These are phyloP conservation scores for Corythucha ciliata DNA, from an alignment of 2,888 invertebrate species.

Conservation along the genomic window DNA sequence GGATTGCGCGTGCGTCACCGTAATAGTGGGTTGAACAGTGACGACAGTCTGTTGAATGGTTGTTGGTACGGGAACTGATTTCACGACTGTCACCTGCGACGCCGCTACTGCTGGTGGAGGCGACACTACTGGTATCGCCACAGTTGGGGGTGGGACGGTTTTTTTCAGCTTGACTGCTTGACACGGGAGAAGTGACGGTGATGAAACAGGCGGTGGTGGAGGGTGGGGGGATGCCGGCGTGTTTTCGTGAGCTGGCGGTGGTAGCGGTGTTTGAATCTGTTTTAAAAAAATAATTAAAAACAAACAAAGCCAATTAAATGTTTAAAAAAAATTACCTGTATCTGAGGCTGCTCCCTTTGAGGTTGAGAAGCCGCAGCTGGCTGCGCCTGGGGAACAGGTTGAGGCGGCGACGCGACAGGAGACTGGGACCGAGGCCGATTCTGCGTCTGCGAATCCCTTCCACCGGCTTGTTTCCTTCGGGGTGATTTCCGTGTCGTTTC, in stretches of 20 bases:
- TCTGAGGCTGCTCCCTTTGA: conserved; percentile 1
- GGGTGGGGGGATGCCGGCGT: no score
- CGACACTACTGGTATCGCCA: background rate
- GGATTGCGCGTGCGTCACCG: no score
- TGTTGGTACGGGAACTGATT: conserved; percentile 16
- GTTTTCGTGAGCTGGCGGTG: no score
- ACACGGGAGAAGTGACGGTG: no score
- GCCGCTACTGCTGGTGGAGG: conserved; percentile 22
- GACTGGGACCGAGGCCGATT: conserved; percentile 15
- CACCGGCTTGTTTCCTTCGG: conserved; percentile 30
- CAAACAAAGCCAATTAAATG: no score
- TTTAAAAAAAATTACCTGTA: conserved; percentile 8
- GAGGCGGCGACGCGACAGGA: background rate
- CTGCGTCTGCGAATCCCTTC: no score
- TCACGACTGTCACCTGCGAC: conserved; percentile 24
- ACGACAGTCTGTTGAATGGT: background rate
- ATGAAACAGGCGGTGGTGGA: no score
- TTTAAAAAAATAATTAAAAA: no score
- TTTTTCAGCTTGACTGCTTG: conserved; percentile 12
- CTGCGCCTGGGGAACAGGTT: background rate
- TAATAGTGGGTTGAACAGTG: background rate
- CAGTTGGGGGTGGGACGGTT: background rate
- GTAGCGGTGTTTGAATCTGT: no score
- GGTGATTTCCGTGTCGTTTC: conserved; percentile 38
- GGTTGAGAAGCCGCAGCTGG: background rate